Conservation (phyloP, 2,113 vertebrate genomes). For the Sphaerodactylus townsendi region DNA sequence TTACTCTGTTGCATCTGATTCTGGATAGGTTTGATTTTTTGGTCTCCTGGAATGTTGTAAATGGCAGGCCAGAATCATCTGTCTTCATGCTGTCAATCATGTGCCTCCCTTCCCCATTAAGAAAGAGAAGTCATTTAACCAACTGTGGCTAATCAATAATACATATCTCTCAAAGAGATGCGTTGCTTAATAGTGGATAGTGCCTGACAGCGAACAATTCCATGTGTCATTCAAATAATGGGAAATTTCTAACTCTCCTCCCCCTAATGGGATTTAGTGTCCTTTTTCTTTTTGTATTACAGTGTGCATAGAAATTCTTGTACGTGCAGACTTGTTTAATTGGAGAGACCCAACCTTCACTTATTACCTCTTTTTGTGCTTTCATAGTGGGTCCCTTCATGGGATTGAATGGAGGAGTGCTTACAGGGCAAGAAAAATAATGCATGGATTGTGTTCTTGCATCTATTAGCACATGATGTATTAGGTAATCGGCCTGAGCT, state of each 20-base stretch:
- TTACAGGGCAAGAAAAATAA: neutral
- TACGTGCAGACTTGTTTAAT: neutral
- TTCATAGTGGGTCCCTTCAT: neutral
- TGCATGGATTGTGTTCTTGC: too few relatives aligned
- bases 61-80: slow-evolving; percentile 4
- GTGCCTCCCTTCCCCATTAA: neutral
- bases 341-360: neutral
- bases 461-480: neutral
- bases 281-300: neutral
- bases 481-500: neutral
- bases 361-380: neutral
- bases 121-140: slow-evolving; percentile 26
- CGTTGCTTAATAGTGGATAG: neutral
- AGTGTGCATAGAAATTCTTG: neutral
- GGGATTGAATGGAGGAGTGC: neutral
- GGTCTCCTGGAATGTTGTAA: slow-evolving; percentile 19
- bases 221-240: neutral
- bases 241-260: neutral
- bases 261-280: neutral
- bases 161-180: slow-evolving; percentile 11
- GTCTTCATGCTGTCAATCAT: slow-evolving; percentile 16
- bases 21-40: neutral
- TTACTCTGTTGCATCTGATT: neutral
- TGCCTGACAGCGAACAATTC: neutral
- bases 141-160: slow-evolving; percentile 25